These are phyloP conservation scores for Ochotona curzoniae DNA, from an alignment of 2,113 vertebrate species.

Conservation along the genomic window DNA sequence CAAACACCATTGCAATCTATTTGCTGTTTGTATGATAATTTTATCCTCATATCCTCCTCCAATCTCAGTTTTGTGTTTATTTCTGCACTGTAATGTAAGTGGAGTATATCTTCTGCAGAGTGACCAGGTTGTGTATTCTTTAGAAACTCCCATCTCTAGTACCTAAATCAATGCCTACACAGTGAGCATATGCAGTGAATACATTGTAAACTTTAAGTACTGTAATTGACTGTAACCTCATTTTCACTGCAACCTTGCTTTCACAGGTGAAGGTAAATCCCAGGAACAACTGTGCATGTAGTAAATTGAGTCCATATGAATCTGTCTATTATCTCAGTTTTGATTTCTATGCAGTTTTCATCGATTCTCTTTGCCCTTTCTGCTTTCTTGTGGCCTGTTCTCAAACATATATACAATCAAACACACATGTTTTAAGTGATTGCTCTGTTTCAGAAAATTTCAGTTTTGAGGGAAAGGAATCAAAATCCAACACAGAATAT, in stretches of 20 bases:
- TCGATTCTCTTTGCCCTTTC: neutral
- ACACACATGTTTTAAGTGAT: constrained; percentile 33
- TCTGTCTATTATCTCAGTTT: neutral
- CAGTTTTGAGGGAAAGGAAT: neutral
- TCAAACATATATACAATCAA: constrained; percentile 14
- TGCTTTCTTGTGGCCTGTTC: neutral
- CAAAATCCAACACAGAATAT: constrained; percentile 21
- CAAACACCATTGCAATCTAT: neutral
- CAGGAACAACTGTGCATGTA: neutral
- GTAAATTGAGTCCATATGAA: neutral
- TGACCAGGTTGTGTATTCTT: neutral
- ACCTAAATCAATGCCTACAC: neutral
- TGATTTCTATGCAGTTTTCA: neutral
- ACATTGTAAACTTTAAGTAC: neutral
- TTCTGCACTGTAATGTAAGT: neutral
- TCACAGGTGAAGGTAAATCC: neutral
- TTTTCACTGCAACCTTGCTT: neutral
- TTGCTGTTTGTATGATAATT: neutral
- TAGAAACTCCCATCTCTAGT: neutral
- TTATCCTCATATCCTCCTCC: neutral
- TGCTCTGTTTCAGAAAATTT: neutral
- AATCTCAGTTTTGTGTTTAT: neutral
- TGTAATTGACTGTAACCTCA: neutral
- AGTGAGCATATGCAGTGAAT: neutral
- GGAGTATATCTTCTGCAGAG: neutral